Evolutionary conservation across 2,113 vertebrate genomes (phyloP).

Genomic region (Phaetusa simplex): DNA sequence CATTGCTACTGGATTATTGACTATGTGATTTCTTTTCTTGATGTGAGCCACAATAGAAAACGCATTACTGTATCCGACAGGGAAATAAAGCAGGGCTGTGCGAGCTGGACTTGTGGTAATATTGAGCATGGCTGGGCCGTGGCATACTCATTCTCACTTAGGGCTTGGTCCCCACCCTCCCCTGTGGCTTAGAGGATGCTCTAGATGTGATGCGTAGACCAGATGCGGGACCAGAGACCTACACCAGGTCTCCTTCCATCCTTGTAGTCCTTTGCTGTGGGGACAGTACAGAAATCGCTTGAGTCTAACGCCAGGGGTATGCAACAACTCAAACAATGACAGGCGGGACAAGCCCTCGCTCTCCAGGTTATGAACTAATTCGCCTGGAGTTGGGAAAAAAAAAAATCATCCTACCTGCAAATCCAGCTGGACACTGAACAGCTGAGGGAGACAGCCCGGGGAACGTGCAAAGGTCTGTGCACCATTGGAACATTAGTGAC

Average conservation of each 20-base stretch:
- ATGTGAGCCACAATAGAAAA: background rate
- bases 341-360: background rate
- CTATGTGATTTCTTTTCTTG: slow-evolving; percentile 1
- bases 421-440: background rate
- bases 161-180: background rate
- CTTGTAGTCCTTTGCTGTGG: background rate
- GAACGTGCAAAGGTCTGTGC: rapidly evolving
- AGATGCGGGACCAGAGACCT: background rate
- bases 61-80: background rate
- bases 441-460: background rate
- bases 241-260: background rate
- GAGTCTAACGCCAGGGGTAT: background rate
- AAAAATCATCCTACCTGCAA: background rate
- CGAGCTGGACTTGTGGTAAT: background rate
- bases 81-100: background rate
- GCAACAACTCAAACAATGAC: background rate
- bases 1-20: background rate
- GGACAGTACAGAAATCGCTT: background rate
- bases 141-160: background rate
- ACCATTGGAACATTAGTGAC: rapidly evolving
- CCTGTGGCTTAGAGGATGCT: background rate
- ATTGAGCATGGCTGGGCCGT: background rate
- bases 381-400: background rate
- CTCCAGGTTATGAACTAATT: background rate
- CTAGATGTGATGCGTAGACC: background rate